These are phyloP conservation scores for Pediacus dermestoides DNA, from an alignment of 2,888 invertebrate genomes.

Conservation along the genomic window DNA sequence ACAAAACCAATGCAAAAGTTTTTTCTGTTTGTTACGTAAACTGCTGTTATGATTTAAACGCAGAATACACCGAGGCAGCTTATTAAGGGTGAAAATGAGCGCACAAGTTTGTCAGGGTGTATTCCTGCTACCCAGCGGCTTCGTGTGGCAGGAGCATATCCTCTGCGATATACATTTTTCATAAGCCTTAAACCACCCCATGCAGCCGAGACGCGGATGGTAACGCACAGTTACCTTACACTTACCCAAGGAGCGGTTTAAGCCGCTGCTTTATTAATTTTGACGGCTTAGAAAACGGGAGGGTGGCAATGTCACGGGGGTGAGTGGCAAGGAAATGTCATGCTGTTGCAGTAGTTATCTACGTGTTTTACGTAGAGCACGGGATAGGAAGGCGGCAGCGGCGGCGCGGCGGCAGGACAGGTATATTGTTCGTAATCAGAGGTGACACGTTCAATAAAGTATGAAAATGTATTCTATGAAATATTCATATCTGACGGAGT, in stretches of 20 bases:
- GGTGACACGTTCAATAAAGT: constrained; percentile 54
- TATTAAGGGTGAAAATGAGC: too few relatives aligned
- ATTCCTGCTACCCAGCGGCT: too few relatives aligned
- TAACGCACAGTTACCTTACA: constrained; percentile 23
- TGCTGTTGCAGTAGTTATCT: constrained; percentile 30
- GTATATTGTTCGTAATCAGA: constrained; percentile 52
- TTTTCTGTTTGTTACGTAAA: too few relatives aligned
- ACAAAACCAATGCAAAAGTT: too few relatives aligned
- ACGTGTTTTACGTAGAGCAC: constrained; percentile 27
- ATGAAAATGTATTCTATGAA: constrained; percentile 54
- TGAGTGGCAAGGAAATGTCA: constrained; percentile 22
- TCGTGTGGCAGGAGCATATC: too few relatives aligned
- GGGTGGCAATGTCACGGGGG: constrained; percentile 1
- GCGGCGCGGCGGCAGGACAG: constrained; percentile 38
- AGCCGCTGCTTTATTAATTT: constrained; percentile 30
- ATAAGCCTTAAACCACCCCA: constrained; percentile 1
- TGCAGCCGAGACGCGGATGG: neutral
- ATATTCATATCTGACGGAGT: constrained; percentile 52
- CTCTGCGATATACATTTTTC: too few relatives aligned
- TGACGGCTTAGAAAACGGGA: constrained; percentile 20
- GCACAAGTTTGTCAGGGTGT: too few relatives aligned
- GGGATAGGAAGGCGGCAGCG: constrained; percentile 20
- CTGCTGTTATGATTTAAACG: too few relatives aligned
- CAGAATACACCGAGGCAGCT: too few relatives aligned
- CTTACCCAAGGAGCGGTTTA: constrained; percentile 19